Evolutionary conservation across 2,888 invertebrate genomes (phyloP).

Genomic region (Thyatira batis): DNA sequence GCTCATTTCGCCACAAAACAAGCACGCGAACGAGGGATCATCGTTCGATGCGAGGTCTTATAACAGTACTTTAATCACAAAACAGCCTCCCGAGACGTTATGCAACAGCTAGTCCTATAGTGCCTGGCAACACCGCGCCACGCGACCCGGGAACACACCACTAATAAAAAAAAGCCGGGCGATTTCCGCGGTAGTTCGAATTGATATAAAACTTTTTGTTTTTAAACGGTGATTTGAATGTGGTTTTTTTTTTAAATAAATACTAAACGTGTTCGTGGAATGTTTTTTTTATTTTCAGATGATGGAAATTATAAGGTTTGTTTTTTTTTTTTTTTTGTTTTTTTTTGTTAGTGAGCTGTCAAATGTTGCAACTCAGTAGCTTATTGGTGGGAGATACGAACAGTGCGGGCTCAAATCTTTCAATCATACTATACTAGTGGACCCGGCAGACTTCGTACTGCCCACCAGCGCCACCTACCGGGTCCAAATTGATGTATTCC

Average conservation of each 20-base stretch:
- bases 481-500: too few relatives aligned
- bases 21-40: conserved; percentile 75
- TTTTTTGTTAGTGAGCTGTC: neutral
- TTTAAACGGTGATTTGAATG: neutral
- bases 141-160: conserved; percentile 48
- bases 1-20: conserved; percentile 77
- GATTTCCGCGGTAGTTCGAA: neutral
- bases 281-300: conserved; percentile 12
- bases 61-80: conserved; percentile 76
- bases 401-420: too few relatives aligned
- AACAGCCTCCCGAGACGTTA: conserved; percentile 67
- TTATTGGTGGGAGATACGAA: too few relatives aligned
- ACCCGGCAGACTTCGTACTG: too few relatives aligned
- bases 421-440: too few relatives aligned
- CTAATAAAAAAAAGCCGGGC: conserved; percentile 29
- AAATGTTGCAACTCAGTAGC: neutral
- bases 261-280: neutral
- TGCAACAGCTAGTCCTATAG: conserved; percentile 74
- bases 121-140: conserved; percentile 59
- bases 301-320: conserved; percentile 34
- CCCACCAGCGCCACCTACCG: too few relatives aligned
- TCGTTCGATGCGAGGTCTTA: conserved; percentile 73
- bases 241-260: neutral
- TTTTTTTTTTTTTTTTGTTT: conserved; percentile 1
- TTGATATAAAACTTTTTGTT: too few relatives aligned